Percentiles rank a stretch among this genome's conserved stretches.
These are phyloP conservation scores for Embidobia sp. DNA, from an alignment of 2,888 invertebrate genomes.

Conservation along the genomic window DNA sequence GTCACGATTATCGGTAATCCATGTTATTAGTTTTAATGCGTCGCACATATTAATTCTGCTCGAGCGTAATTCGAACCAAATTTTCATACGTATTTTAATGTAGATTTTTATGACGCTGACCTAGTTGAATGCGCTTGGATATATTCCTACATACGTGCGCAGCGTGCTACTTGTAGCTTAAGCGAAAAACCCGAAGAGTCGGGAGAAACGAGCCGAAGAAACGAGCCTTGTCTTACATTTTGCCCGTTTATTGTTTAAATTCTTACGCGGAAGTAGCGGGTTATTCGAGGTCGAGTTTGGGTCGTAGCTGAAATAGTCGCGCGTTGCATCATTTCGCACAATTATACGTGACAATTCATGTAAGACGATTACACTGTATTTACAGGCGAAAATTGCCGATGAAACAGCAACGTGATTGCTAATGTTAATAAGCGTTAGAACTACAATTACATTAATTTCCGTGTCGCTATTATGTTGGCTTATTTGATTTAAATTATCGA, in stretches of 20 bases:
- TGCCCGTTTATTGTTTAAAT: constrained; percentile 47
- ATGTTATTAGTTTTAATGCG: constrained; percentile 17
- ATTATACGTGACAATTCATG: constrained; percentile 33
- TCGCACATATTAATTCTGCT: constrained; percentile 23
- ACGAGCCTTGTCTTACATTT: constrained; percentile 55
- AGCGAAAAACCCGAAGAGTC: constrained; percentile 43
- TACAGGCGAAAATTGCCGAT: constrained; percentile 17
- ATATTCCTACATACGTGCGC: constrained; percentile 43
- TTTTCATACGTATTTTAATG: constrained; percentile 53
- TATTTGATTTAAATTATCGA: no score
- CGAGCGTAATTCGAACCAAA: constrained; percentile 53
- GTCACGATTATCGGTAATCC: no score
- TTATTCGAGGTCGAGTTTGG: constrained; percentile 47
- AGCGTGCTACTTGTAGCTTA: constrained; percentile 53
- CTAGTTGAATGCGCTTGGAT: constrained; percentile 55
- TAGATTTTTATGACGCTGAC: constrained; percentile 61
- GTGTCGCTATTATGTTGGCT: no score
- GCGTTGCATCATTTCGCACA: constrained; percentile 31
- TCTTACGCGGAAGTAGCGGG: constrained; percentile 35
- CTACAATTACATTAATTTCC: no score
- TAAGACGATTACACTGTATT: constrained; percentile 24
- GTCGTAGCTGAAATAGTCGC: constrained; percentile 44
- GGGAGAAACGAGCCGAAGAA: no score
- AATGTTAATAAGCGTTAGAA: constrained; percentile 17
- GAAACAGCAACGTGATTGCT: constrained; percentile 22